These are phyloP conservation scores for Neolamprologus cancellatus DNA, from an alignment of 2,113 vertebrate genomes.

Conservation along the genomic window DNA sequence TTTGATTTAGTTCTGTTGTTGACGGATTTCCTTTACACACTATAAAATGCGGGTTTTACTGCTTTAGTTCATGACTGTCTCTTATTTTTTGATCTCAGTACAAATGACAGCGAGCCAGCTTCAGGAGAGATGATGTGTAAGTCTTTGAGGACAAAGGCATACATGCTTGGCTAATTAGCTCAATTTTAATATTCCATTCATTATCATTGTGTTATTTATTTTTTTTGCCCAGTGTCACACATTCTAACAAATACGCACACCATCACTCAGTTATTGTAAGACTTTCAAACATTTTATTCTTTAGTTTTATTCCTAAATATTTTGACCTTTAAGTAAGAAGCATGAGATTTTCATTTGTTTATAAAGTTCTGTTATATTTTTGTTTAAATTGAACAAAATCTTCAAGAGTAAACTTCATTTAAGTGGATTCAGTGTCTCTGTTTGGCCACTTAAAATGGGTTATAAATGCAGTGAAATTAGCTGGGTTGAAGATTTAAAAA, in stretches of 20 bases:
- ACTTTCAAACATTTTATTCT: not conserved
- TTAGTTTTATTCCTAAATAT: not conserved
- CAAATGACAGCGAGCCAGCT: not conserved
- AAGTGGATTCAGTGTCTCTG: not conserved
- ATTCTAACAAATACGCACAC: not conserved
- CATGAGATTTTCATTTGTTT: rapidly evolving
- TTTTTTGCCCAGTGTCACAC: not conserved
- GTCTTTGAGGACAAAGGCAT: not conserved
- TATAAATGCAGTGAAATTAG: not conserved
- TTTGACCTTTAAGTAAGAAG: not conserved
- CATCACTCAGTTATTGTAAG: not conserved
- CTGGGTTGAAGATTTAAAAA: not conserved
- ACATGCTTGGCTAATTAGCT: not conserved
- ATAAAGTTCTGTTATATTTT: not conserved
- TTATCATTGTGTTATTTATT: not conserved
- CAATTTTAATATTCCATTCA: not conserved
- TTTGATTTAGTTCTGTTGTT: not conserved
- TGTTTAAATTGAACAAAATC: not conserved
- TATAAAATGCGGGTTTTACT: not conserved
- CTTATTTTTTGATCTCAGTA: not conserved
- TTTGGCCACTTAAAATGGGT: not conserved
- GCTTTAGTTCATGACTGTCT: not conserved
- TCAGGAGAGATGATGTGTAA: not conserved
- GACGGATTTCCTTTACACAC: not conserved
- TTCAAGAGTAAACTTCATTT: not conserved